Base-by-base conservation (phyloP, 2,888 invertebrate genomes). In the Epirrhoe alternata region DNA sequence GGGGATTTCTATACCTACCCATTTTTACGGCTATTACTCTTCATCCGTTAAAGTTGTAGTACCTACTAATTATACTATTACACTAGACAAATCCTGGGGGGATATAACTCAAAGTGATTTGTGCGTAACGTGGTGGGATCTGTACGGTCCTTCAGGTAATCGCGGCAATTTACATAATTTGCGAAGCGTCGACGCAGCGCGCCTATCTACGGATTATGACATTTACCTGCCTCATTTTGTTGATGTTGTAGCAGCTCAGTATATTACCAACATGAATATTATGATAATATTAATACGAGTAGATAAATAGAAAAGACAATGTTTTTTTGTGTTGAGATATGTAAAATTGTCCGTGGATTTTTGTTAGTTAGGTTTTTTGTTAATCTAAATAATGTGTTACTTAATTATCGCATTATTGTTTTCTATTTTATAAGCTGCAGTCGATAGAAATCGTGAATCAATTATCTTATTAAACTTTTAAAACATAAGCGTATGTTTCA, bases 131-230 rank as follows among this genome's bases (percentile, higher is more conserved):
- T 58, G 66, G 62, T 64, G 55, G 70, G 70, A 70, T 74, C 73
- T 73, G 74, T 69, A 72, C 73, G 69, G 75, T 70, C 68, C 50
- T 72, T 67, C 67, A 75, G 74, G 77, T 81, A 81, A 82, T 78
- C 71, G 71, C 55, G 58, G 65, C 67, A 68, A 82, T 82, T 80
- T 80, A 75, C 82, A 81, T 82, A 81, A 79, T 77, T 68, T 62
- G 59, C 50, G 38, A 59, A 66, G 55, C 72, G 64, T 71, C 56
- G 45, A 53, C 67, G 61, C 61, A 51, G 35, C 66, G 64, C 54
- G 60, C 66, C 67, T 70, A 67, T 61, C 64, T 53, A 53, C 59
- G 51, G 66, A 63, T 59, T 70, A 64, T 62, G 60, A 68, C 57
- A 52, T 61, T 62, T 50, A 58, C 42, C 60, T 59, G 59, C 51